Evolutionary conservation across 1,140 invertebrate species (phyloP), one percentile per base, ranked within the genome.

Genomic region (Tribolium madens): DNA sequence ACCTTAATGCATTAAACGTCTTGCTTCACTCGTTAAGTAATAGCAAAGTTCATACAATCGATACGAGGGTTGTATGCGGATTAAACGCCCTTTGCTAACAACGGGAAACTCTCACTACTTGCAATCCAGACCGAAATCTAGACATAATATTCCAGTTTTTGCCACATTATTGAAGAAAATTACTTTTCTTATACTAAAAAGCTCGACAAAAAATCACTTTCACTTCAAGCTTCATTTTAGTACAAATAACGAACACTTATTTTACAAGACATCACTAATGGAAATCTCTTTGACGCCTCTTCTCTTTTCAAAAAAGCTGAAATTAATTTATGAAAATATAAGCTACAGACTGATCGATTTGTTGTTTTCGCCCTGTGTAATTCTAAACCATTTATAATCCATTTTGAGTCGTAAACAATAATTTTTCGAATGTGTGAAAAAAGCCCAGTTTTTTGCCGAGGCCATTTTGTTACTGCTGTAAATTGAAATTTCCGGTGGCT

Each of bases 1-100:
- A 72, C 57, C 57, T 64, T 64, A 64, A 64, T 64, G 57, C 57
- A 64, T 64, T 64, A 64, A 64, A 64, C 57, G 57, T 64, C 57
- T 64, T 64, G 57, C 26, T 64, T 18, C 21, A 12, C 26, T 64
- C n/a, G 26, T 64, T 33, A 64, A 64, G 57, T 64, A 64, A 64
- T 64, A 33, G 57, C 57, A 33, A 64, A 64, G 57, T 64, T 64
- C 57, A 12, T 64, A 64, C 26, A 64, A 64, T 64, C 57, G 57
- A 64, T 64, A 64, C 57, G 10, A 0, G 12, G 57, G 9, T 64
- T 64, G 57, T 33, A 64, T 64, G 21, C 57, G 12, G 57, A 64
- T 64, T 31, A 12, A n/a, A 2, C 10, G 14, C 13, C 26, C 31
- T 13, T 1, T 33, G 57, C 26, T 26, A 33, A 42, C 36, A 42